Percentiles rank a stretch among this genome's conserved stretches.
phyloP scores from a whole-genome alignment of 2,888 invertebrate genomes.

The Patella caerulea region DNA sequence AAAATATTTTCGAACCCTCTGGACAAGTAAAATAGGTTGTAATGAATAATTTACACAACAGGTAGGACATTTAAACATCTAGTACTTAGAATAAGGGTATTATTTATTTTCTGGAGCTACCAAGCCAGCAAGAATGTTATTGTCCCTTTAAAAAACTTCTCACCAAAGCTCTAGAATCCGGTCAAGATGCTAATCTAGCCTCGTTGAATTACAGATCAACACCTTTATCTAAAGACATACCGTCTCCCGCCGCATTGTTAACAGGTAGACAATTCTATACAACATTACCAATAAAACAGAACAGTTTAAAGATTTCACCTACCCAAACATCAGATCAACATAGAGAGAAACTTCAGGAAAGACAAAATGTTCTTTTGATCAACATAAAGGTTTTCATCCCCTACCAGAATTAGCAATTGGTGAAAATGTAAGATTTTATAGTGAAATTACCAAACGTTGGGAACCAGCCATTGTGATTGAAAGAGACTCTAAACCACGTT shows the following conservation, averaged over 20 bases:
- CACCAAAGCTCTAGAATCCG: background rate
- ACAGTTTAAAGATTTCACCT: background rate
- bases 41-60: no score
- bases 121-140: no score
- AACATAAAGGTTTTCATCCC: background rate
- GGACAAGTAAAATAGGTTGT: no score
- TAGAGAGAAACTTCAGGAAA: background rate
- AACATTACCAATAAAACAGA: conserved; percentile 14
- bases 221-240: background rate
- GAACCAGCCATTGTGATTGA: conserved; percentile 4
- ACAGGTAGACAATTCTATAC: no score
- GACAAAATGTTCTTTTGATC: conserved; percentile 1
- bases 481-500: conserved; percentile 5
- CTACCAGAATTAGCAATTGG: background rate
- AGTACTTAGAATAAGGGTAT: no score
- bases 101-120: no score
- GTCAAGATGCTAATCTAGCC: background rate
- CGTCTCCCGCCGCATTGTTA: no score
- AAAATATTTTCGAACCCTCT: no score
- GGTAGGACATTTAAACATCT: no score
- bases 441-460: background rate
- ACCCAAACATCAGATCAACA: background rate
- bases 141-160: no score
- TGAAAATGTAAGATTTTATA: background rate
- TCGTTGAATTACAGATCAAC: background rate